phyloP scores from a whole-genome alignment of 2,888 invertebrate genomes.

The Plemyria rubiginata region DNA sequence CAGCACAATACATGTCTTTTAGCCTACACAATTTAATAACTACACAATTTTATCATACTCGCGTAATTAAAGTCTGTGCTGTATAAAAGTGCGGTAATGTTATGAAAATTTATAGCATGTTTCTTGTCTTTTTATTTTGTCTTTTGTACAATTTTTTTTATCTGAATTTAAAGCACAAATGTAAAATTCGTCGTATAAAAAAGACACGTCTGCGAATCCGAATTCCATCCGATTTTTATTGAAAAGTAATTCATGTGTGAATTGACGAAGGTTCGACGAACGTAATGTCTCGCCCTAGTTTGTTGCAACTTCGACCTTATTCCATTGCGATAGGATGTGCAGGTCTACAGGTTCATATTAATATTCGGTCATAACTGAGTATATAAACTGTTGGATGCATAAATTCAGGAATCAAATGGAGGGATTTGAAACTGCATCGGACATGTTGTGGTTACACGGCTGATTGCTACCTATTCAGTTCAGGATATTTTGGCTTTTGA shows the following conservation, averaged over 20 bases:
- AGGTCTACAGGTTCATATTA: neutral
- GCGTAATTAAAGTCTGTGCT: no score
- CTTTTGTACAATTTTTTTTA: constrained; percentile 7
- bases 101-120: neutral
- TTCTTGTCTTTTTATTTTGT: neutral
- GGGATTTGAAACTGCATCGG: constrained; percentile 39
- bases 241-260: constrained; percentile 58
- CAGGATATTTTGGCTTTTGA: constrained; percentile 12
- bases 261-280: constrained; percentile 60
- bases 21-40: no score
- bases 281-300: constrained; percentile 8
- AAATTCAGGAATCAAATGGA: constrained; percentile 49
- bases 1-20: no score
- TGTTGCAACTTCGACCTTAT: constrained; percentile 36
- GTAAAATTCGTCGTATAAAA: constrained; percentile 37
- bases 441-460: constrained; percentile 34
- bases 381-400: constrained; percentile 46
- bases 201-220: constrained; percentile 49
- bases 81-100: no score
- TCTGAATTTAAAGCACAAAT: constrained; percentile 6
- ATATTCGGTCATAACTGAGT: constrained; percentile 12
- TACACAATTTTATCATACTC: no score
- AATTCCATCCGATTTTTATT: constrained; percentile 55
- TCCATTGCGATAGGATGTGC: constrained; percentile 7
- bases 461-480: constrained; percentile 28